Base-by-base conservation (phyloP, 2,888 invertebrate species). In the Hartigia nigra region DNA sequence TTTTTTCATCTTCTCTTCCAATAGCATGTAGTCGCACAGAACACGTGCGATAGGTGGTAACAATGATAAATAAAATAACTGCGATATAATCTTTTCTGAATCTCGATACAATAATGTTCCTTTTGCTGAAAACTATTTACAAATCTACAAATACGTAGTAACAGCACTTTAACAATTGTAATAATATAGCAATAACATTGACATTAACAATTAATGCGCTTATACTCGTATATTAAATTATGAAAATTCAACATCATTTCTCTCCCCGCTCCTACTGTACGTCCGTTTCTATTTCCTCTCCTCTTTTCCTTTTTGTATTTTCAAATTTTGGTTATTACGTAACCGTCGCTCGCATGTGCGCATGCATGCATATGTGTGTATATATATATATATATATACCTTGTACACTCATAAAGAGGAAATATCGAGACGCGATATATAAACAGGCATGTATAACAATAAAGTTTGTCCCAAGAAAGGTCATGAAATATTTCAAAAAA, bases 401-500 rank as follows among this genome's bases (percentile, higher is more conserved):
- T 55, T 9, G 23, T 55, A 23, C 23, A 55, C 23, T 55, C 23
- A 55, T 55, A 55, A 55, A 55, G 55, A 55, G 55, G 55, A 23
- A 55, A 55, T 55, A 55, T 55, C 55, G 55, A 55, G 55, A 14
- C 55, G 55, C 14, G 55, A 55, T 55, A 23, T 55, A 55, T 55
- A 55, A 55, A 55, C 55, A 23, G 55, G 55, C 23, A 55, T 55
- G 55, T 55, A 23, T 55, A 55, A 23, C 55, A 23, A 55, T 55
- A 55, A 55, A 14, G 55, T 55, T 34, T 3, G 72, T 72, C 72
- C 34, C 55, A 72, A 72, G n/a, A 34, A 72, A 72, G 32, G 32
- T 39, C 39, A 76, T 75, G 82, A 83, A 82, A 80, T 82, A 83
- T n/a, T 78, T 83, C 75, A 31, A 75, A 83, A 83, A 82, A 83